Evolutionary conservation across 2,888 invertebrate species (phyloP).

Genomic region (Aquatica leii): DNA sequence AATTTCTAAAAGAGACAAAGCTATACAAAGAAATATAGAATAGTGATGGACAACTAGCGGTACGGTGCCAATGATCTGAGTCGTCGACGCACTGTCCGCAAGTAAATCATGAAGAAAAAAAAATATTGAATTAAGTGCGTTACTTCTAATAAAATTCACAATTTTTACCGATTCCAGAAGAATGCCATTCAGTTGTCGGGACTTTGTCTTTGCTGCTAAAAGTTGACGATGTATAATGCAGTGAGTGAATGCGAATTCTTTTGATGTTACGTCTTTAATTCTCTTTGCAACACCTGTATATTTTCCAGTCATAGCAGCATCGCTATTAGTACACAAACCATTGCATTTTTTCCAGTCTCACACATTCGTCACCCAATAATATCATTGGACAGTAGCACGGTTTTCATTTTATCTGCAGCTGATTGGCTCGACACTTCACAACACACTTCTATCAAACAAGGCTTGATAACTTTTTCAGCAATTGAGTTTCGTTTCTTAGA

Average conservation of each 20-base stretch:
- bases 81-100: too few relatives aligned
- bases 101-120: too few relatives aligned
- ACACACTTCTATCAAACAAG: too few relatives aligned
- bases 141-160: conserved; percentile 45
- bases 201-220: conserved; percentile 44
- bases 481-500: too few relatives aligned
- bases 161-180: conserved; percentile 43
- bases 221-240: conserved; percentile 45
- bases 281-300: conserved; percentile 27
- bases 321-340: conserved; percentile 33
- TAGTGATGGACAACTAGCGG: too few relatives aligned
- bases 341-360: conserved; percentile 32
- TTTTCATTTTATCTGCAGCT: too few relatives aligned
- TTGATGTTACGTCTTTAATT: conserved; percentile 17
- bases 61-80: too few relatives aligned
- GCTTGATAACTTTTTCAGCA: too few relatives aligned
- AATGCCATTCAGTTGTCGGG: conserved; percentile 43
- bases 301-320: conserved; percentile 26
- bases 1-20: too few relatives aligned
- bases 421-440: too few relatives aligned
- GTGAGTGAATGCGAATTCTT: too few relatives aligned
- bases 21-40: too few relatives aligned
- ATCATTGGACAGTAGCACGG: conserved; percentile 37
- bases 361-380: conserved; percentile 36
- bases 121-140: conserved; percentile 45